A percentile compares a stretch with the other conserved stretches of the same genome.
phyloP scores from a whole-genome alignment of 2,113 vertebrate genomes.

The crab-eating macaque (Macaca fascicularis) region T2T-MFA8v1.1 NC_088390.1:88398001-88398500 shows the following conservation, averaged over 20 bases:
- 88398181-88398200: background rate
- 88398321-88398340: constrained; percentile 76
- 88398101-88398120: fast-evolving
- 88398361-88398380: constrained; percentile 91
- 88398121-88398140: background rate
- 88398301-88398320: fast-evolving
- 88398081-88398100: fast-evolving
- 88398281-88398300: too few species aligned
- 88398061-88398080: fast-evolving
- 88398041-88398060: background rate
- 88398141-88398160: background rate
- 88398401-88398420: constrained; percentile 81
- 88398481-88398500: constrained; percentile 90
- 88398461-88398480: constrained; percentile 94
- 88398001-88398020: background rate
- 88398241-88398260: background rate
- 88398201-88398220: background rate
- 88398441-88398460: constrained; percentile 94
- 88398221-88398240: fast-evolving
- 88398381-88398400: constrained; percentile 81
- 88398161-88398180: fast-evolving
- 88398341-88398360: constrained; percentile 88
- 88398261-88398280: fast-evolving
- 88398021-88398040: background rate
- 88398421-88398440: constrained; percentile 97